A percentile compares a stretch with the other conserved stretches of the same genome.
phyloP scores from a whole-genome alignment of 2,888 invertebrate species.

The Nowickia ferox region DNA sequence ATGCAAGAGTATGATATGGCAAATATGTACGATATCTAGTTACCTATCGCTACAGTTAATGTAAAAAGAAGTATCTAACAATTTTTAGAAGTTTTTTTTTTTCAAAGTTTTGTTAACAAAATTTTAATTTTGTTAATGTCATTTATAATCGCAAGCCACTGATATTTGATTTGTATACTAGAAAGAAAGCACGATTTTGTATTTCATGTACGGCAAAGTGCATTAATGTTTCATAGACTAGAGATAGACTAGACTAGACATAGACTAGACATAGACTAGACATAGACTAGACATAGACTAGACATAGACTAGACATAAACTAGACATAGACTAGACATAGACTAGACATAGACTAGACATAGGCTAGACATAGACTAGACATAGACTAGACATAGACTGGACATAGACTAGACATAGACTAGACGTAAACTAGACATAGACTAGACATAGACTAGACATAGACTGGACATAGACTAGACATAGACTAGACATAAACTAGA shows the following conservation, averaged over 20 bases:
- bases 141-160: too few species aligned
- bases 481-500: not conserved
- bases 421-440: not conserved
- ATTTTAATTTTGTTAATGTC: too few species aligned
- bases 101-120: too few species aligned
- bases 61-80: too few species aligned
- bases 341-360: not conserved
- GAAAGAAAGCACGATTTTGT: too few species aligned
- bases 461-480: not conserved
- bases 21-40: not conserved
- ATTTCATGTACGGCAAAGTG: too few species aligned
- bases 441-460: not conserved
- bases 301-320: not conserved
- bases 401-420: not conserved
- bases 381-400: not conserved
- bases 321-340: too few species aligned
- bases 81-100: too few species aligned
- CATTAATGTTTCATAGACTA: not conserved
- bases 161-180: too few species aligned
- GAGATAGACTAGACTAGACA: too few species aligned
- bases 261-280: too few species aligned
- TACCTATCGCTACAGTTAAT: not conserved
- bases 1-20: not conserved
- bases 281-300: too few species aligned
- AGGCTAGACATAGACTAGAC: not conserved